Conservation (phyloP, 2,888 invertebrate species). For the Oligia latruncula region DNA sequence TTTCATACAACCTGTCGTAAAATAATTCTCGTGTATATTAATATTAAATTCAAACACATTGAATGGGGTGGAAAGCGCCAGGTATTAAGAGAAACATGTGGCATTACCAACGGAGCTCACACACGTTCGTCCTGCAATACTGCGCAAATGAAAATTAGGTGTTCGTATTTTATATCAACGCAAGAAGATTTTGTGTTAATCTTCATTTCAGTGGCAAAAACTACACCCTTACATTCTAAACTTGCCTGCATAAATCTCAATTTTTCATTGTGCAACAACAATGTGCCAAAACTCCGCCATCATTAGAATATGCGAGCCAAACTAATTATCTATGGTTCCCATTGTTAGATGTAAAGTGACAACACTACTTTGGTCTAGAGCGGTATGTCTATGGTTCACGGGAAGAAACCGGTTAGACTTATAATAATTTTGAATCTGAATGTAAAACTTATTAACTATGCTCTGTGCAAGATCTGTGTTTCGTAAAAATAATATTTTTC, state of each 20-base stretch:
- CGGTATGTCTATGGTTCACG: too few relatives aligned
- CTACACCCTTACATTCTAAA: too few relatives aligned
- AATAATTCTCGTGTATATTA: constrained; percentile 71
- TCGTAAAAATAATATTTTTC: too few relatives aligned
- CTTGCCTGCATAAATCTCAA: background rate
- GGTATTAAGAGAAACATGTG: constrained; percentile 73
- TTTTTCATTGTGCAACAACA: background rate
- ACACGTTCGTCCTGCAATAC: constrained; percentile 27
- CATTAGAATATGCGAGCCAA: background rate
- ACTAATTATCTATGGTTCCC: too few relatives aligned
- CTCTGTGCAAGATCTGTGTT: too few relatives aligned
- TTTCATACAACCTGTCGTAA: constrained; percentile 54
- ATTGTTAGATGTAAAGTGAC: too few relatives aligned
- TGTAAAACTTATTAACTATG: too few relatives aligned
- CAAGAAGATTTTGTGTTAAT: background rate
- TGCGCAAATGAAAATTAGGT: constrained; percentile 36
- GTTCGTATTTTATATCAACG: background rate
- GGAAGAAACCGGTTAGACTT: too few relatives aligned
- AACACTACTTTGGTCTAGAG: too few relatives aligned
- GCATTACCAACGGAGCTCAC: constrained; percentile 30
- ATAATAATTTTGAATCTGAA: too few relatives aligned
- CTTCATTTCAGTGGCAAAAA: background rate
- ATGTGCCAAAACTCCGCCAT: background rate
- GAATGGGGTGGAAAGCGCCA: constrained; percentile 72
- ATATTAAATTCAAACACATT: constrained; percentile 76